Evolutionary conservation across 2,797 vertebrate genomes (phyloP), one percentile per base, ranked within the genome.

Genomic region (Anguilla obscura): DNA sequence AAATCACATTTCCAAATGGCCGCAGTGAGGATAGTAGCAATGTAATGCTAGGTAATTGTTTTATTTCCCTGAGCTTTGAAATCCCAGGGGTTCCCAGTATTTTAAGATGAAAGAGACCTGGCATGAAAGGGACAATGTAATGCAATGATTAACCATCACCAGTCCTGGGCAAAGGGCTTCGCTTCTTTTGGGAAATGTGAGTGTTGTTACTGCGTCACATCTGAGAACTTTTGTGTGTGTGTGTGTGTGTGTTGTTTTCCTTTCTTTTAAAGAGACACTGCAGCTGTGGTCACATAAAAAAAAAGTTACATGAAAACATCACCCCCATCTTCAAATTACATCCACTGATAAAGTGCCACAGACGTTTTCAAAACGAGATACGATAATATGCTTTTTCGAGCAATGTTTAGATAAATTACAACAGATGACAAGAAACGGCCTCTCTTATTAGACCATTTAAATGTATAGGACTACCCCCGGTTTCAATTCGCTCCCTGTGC

Each of bases 361-460:
- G 79, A 82, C 74, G 48, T 84, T 74, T 87, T 86, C 30, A 58
- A 66, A 84, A n/a, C 18, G 21, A 56, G 1, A 16, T 80, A n/a
- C 79, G 48, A 66, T 7, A n/a, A 86, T 58, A 82, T 54, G 66
- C 52, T 18, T 85, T 66, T 33, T 24, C 40, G 40, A 60, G 27
- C 14, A 45, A 16, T 88, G 89, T 89, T 88, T 87, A 80, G 88
- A 92, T 90, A 91, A 92, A 93, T 92, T 90, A 93, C 89, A 18
- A 85, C 60, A 87, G 84, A 86, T 89, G 89, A 91, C 91, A 92
- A 90, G 88, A 91, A 91, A 88, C 83, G 83, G 76, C 84, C 33
- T 4, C 89, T 93, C 90, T 95, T 96, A 94, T 94, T 93, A 92
- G 93, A 90, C 90, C 90, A 93, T 96, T 97, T 96, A 96, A 95